phyloP scores from a whole-genome alignment of 2,113 vertebrate species.

The Macquaria australasica region DNA sequence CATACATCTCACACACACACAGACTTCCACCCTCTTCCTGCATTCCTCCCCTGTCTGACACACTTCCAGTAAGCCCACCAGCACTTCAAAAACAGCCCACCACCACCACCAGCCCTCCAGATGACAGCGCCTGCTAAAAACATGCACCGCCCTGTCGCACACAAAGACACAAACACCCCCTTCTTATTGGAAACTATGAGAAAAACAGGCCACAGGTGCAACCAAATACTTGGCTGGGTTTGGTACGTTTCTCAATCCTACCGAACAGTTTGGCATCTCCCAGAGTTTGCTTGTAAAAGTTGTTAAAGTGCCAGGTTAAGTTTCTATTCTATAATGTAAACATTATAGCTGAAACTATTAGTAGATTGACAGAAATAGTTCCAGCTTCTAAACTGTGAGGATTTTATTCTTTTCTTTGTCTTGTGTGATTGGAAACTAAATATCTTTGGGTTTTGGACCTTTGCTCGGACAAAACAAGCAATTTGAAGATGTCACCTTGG shows the following conservation, averaged over 20 bases:
- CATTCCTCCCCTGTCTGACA: conserved; percentile 81
- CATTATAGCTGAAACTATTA: background rate
- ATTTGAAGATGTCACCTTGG: background rate
- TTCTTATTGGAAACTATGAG: conserved; percentile 8
- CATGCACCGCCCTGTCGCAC: conserved; percentile 44
- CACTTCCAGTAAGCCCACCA: conserved; percentile 82
- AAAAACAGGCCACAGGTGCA: conserved; percentile 56
- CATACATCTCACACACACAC: conserved; percentile 36
- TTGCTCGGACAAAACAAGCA: background rate
- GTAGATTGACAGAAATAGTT: background rate
- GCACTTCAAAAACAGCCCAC: conserved; percentile 73
- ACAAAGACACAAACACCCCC: conserved; percentile 47
- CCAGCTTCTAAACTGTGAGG: background rate
- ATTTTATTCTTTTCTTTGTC: background rate
- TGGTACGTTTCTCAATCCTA: background rate
- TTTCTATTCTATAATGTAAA: background rate
- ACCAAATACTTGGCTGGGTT: background rate
- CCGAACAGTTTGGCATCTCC: background rate
- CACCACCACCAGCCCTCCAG: conserved; percentile 53
- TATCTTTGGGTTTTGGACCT: background rate
- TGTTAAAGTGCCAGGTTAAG: background rate
- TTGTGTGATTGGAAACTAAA: background rate
- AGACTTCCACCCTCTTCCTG: conserved; percentile 70
- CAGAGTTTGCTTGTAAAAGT: conserved; percentile 10
- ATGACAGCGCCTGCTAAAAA: conserved; percentile 64